Evolutionary conservation across 2,113 vertebrate genomes (phyloP).

Genomic region (Corythaeola cristata): DNA sequence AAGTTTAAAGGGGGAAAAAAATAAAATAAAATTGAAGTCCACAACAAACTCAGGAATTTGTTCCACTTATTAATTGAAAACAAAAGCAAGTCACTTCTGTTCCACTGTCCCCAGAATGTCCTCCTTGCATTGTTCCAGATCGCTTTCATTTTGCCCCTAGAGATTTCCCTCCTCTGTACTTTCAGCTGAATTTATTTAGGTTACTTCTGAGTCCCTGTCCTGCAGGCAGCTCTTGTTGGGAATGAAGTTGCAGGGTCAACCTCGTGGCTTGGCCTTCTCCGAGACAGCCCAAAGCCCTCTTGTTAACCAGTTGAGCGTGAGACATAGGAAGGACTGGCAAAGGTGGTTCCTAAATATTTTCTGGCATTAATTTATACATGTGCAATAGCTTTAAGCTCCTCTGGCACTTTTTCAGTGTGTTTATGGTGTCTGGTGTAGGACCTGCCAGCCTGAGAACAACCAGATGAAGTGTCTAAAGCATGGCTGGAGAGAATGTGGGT

Average conservation of each 20-base stretch:
- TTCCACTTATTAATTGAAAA: constrained; percentile 66
- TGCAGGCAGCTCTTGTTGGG: not conserved
- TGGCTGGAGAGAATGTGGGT: not conserved
- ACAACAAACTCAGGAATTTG: constrained; percentile 45
- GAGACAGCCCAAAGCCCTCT: not conserved
- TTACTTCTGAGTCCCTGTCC: not conserved
- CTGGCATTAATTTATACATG: not conserved
- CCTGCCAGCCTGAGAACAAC: not conserved
- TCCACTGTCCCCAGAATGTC: constrained; percentile 31
- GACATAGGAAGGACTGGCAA: not conserved
- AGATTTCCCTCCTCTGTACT: not conserved
- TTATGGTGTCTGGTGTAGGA: not conserved
- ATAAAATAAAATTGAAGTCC: not conserved
- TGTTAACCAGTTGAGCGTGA: not conserved
- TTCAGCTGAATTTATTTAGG: not conserved
- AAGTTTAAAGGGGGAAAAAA: constrained; percentile 7
- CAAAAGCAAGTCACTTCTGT: constrained; percentile 30
- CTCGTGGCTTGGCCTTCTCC: not conserved
- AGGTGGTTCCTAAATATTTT: not conserved
- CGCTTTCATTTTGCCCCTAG: not conserved
- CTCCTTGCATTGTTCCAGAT: constrained; percentile 19
- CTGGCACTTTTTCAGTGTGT: fast-evolving
- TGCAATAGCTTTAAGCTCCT: not conserved
- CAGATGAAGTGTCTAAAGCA: not conserved
- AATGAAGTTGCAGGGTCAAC: not conserved